Conservation (phyloP, 2,888 invertebrate genomes). For the Rhorus exstirpatorius region DNA sequence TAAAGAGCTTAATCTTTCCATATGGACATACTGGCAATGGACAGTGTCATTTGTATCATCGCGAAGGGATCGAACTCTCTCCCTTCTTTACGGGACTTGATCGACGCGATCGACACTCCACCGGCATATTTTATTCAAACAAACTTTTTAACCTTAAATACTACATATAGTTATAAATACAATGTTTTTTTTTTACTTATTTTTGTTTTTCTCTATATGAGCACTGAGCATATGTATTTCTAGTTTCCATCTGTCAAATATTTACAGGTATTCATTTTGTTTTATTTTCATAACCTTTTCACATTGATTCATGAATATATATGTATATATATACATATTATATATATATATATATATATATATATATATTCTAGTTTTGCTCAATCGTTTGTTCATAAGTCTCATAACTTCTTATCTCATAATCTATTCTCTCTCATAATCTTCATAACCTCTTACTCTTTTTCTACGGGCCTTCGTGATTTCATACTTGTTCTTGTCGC, state of each 20-base stretch:
- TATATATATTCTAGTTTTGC: background rate
- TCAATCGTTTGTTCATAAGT: background rate
- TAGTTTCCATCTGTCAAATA: constrained; percentile 52
- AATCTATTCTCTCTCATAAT: no score
- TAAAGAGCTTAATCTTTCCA: no score
- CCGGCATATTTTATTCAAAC: constrained; percentile 53
- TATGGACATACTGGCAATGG: no score
- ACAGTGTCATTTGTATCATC: no score
- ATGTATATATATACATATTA: background rate
- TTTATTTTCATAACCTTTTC: background rate
- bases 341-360: constrained; percentile 9
- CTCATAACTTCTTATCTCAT: no score
- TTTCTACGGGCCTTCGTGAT: constrained; percentile 3
- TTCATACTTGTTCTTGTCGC: constrained; percentile 1
- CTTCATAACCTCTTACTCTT: background rate
- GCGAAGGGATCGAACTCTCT: no score
- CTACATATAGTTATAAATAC: constrained; percentile 58
- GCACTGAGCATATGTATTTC: constrained; percentile 39
- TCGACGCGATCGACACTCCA: constrained; percentile 37
- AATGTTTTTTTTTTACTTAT: constrained; percentile 12
- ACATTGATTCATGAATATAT: background rate
- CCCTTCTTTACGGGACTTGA: background rate
- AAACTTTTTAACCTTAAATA: constrained; percentile 56
- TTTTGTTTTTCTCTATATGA: constrained; percentile 29
- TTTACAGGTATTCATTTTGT: constrained; percentile 54